Evolutionary conservation across 1,140 invertebrate species (phyloP).

Genomic region (Drosophila rhopaloa): DNA sequence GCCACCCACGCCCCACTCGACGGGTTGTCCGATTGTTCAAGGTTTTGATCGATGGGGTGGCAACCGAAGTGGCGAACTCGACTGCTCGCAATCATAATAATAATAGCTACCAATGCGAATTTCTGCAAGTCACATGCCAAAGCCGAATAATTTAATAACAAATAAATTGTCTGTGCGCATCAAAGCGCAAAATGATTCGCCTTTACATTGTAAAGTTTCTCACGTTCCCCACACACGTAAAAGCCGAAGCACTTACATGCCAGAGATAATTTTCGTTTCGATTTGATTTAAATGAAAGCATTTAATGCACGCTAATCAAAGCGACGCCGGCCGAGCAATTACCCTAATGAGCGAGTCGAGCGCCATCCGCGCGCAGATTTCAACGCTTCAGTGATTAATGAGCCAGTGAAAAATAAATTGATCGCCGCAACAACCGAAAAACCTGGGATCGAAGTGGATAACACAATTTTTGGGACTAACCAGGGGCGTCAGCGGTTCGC

Average conservation of each 20-base stretch:
- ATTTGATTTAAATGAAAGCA: conserved; percentile 83
- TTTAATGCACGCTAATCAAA: conserved; percentile 83
- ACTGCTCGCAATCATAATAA: conserved; percentile 40
- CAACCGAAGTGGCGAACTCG: conserved; percentile 28
- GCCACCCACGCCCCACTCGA: conserved; percentile 62
- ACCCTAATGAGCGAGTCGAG: conserved; percentile 77
- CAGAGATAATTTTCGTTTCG: conserved; percentile 54
- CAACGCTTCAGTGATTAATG: conserved; percentile 81
- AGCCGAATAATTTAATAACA: conserved; percentile 80
- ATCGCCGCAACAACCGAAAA: conserved; percentile 47
- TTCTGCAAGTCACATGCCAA: conserved; percentile 73
- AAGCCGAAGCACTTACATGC: neutral
- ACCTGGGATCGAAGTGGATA: conserved; percentile 28
- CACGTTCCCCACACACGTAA: conserved; percentile 56
- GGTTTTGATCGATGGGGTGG: conserved; percentile 61
- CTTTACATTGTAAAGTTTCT: conserved; percentile 73
- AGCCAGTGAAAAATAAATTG: conserved; percentile 68
- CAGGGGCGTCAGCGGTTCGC: conserved; percentile 30
- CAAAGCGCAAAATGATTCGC: conserved; percentile 72
- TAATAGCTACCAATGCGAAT: conserved; percentile 37
- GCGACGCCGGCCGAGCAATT: conserved; percentile 67
- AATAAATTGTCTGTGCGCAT: conserved; percentile 78
- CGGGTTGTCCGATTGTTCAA: conserved; percentile 49
- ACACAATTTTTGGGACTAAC: conserved; percentile 50
- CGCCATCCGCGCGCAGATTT: conserved; percentile 75